A percentile compares a stretch with the other conserved stretches of the same genome.
Conservation (phyloP, 2,888 invertebrate genomes). For the Adelognathus sp. region DNA sequence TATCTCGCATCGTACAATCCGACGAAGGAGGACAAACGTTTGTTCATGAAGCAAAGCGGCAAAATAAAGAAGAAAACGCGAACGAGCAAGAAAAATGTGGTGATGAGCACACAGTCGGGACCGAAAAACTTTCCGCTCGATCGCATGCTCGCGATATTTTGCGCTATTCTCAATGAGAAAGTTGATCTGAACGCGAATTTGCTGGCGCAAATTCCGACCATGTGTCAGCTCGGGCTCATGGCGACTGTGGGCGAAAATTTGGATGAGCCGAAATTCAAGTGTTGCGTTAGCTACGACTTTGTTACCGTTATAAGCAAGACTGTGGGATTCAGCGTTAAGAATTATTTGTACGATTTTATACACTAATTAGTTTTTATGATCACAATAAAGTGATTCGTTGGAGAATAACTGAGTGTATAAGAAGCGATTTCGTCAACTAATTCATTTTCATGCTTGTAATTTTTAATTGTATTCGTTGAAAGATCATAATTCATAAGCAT, state of each 20-base stretch:
- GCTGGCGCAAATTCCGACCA: constrained; percentile 92
- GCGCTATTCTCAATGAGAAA: constrained; percentile 92
- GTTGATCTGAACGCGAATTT: constrained; percentile 93
- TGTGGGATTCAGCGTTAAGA: constrained; percentile 88
- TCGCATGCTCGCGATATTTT: constrained; percentile 93
- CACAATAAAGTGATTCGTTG: constrained; percentile 42
- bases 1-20: constrained; percentile 97
- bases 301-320: constrained; percentile 89
- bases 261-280: constrained; percentile 92
- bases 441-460: too few species aligned
- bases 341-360: constrained; percentile 89
- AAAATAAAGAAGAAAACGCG: constrained; percentile 86
- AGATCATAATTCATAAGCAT: too few species aligned
- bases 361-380: constrained; percentile 65
- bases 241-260: constrained; percentile 88
- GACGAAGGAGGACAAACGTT: constrained; percentile 91
- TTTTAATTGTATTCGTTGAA: too few species aligned
- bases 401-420: too few species aligned
- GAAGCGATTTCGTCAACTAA: too few species aligned
- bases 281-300: constrained; percentile 92
- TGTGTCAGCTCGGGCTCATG: constrained; percentile 92
- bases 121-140: constrained; percentile 93
- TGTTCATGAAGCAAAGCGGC: constrained; percentile 91
- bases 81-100: constrained; percentile 80
- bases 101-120: constrained; percentile 88